Conservation (phyloP, 2,113 vertebrate species). For the Spheniscus mendiculus region DNA sequence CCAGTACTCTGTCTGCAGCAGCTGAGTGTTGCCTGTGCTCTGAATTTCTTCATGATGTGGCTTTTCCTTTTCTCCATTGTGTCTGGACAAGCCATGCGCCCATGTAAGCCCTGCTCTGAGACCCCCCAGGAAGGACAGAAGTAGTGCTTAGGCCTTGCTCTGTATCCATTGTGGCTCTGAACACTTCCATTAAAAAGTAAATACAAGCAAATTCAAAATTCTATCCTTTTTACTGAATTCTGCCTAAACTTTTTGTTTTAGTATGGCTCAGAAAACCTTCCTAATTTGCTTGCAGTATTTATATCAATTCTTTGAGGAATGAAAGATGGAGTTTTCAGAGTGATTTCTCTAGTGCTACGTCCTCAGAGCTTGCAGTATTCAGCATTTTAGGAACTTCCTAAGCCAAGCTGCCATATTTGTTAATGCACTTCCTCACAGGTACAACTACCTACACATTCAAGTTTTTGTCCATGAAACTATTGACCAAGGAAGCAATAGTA, state of each 20-base stretch:
- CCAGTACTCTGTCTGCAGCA: background rate
- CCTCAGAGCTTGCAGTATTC: background rate
- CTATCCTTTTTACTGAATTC: background rate
- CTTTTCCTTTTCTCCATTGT: background rate
- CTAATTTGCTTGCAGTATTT: background rate
- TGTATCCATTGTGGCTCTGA: background rate
- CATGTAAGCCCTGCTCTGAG: background rate
- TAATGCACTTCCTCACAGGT: background rate
- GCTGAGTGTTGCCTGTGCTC: background rate
- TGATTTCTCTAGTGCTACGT: background rate
- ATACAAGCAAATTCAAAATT: background rate
- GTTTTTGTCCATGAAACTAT: background rate
- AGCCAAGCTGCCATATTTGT: background rate
- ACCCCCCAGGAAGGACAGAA: background rate
- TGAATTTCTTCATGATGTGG: background rate
- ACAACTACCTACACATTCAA: background rate
- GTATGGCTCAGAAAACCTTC: background rate
- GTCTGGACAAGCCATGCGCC: background rate
- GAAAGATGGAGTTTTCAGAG: background rate
- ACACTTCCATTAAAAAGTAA: background rate
- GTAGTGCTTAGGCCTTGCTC: background rate
- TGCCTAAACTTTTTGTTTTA: background rate
- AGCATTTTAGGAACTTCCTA: background rate
- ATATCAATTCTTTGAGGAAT: background rate
- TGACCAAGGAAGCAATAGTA: background rate